Evolutionary conservation across 2,113 vertebrate species (phyloP).

Genomic region (Dermatemys mawii): DNA sequence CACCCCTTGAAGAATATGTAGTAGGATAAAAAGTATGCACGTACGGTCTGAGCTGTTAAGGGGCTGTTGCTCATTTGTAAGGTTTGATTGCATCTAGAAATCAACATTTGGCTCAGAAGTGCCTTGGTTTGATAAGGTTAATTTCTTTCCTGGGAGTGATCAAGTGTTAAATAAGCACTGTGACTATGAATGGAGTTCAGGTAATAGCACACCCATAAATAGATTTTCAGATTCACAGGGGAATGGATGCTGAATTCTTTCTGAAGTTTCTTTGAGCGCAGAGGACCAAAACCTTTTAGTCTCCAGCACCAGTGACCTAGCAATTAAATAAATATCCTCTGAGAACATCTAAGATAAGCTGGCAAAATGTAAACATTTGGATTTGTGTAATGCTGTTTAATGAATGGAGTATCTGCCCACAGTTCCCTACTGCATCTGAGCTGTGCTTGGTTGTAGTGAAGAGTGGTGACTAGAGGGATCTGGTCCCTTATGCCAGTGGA

Average conservation of each 20-base stretch:
- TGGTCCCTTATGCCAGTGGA: neutral
- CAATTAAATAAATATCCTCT: conserved; percentile 55
- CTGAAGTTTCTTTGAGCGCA: conserved; percentile 57
- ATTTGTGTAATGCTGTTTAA: neutral
- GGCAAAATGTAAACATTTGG: conserved; percentile 53
- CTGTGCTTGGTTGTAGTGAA: neutral
- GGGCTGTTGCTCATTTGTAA: conserved; percentile 59
- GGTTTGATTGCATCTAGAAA: conserved; percentile 70
- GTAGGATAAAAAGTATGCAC: conserved; percentile 38
- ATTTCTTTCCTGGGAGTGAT: conserved; percentile 69
- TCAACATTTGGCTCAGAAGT: conserved; percentile 65
- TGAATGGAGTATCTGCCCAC: neutral
- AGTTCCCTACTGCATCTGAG: fast-evolving
- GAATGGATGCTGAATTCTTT: conserved; percentile 42
- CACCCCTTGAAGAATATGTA: conserved; percentile 16
- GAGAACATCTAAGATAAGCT: neutral
- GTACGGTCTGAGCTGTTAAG: conserved; percentile 38
- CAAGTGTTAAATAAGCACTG: conserved; percentile 66
- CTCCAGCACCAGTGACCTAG: conserved; percentile 28
- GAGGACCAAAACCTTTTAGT: conserved; percentile 42
- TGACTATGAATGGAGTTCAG: conserved; percentile 63
- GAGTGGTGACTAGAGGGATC: neutral
- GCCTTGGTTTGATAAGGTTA: conserved; percentile 68
- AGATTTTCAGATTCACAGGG: conserved; percentile 47
- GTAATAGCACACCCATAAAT: conserved; percentile 66